Conservation (phyloP, 2,888 invertebrate genomes). For the Mesorhabditis sp. region DNA sequence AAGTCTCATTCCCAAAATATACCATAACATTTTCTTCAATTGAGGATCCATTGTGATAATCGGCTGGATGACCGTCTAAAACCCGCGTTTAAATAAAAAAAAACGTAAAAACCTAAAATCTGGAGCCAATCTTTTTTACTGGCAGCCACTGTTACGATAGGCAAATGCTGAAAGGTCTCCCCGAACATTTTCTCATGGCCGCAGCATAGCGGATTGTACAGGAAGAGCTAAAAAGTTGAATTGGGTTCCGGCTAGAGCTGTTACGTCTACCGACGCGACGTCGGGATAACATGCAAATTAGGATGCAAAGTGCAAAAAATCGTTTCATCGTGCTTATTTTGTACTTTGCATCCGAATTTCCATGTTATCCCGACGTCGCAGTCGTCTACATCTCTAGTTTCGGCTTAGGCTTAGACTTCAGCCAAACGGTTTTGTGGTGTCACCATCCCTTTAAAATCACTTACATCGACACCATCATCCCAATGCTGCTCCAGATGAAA, state of each 20-base stretch:
- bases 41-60: neutral
- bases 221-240: neutral
- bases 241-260: too few relatives aligned
- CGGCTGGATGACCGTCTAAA: neutral
- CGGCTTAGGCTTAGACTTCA: too few relatives aligned
- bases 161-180: neutral
- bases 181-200: neutral
- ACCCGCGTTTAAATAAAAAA: neutral
- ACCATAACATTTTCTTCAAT: neutral
- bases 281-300: neutral
- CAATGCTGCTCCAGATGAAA: slow-evolving; percentile 1
- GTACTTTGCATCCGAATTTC: too few relatives aligned
- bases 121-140: neutral
- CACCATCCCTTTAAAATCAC: neutral
- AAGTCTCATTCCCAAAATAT: neutral
- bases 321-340: too few relatives aligned
- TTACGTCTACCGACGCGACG: too few relatives aligned
- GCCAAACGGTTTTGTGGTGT: too few relatives aligned
- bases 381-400: too few relatives aligned
- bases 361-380: too few relatives aligned
- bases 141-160: neutral
- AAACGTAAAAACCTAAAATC: neutral
- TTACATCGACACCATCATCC: neutral
- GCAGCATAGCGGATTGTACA: slow-evolving; percentile 4
- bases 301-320: too few relatives aligned